A percentile compares a stretch with the other conserved stretches of the same genome.
Conservation (phyloP, 2,888 invertebrate species). For the Rhingia campestris region DNA sequence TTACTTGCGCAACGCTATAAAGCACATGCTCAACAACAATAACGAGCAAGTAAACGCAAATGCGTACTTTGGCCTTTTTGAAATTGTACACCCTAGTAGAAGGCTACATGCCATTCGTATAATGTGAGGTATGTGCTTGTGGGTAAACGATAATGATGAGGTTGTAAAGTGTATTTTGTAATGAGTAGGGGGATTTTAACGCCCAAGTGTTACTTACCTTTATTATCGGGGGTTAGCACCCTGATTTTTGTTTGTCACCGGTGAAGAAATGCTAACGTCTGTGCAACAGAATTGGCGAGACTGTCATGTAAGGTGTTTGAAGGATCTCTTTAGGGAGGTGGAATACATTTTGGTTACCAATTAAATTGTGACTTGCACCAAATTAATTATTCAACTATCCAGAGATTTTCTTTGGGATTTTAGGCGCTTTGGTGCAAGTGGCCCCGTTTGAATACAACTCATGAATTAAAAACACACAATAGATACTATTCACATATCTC, state of each 20-base stretch:
- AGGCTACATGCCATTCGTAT: neutral
- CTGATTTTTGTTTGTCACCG: neutral
- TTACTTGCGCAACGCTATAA: constrained; percentile 46
- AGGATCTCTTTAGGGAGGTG: neutral
- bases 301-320: neutral
- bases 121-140: neutral
- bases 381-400: no score
- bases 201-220: constrained; percentile 21
- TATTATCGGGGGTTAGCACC: constrained; percentile 6
- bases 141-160: constrained; percentile 12
- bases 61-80: constrained; percentile 70
- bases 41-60: constrained; percentile 57
- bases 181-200: constrained; percentile 22
- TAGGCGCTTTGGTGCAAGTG: no score
- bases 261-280: neutral
- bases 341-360: neutral
- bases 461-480: neutral
- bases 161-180: neutral
- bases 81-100: constrained; percentile 62
- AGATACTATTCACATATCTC: neutral
- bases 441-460: no score
- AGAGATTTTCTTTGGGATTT: no score
- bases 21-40: constrained; percentile 9
- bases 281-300: constrained; percentile 7
- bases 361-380: neutral